phyloP scores from a whole-genome alignment of 2,888 invertebrate genomes.

The Rhagonycha fulva region DNA sequence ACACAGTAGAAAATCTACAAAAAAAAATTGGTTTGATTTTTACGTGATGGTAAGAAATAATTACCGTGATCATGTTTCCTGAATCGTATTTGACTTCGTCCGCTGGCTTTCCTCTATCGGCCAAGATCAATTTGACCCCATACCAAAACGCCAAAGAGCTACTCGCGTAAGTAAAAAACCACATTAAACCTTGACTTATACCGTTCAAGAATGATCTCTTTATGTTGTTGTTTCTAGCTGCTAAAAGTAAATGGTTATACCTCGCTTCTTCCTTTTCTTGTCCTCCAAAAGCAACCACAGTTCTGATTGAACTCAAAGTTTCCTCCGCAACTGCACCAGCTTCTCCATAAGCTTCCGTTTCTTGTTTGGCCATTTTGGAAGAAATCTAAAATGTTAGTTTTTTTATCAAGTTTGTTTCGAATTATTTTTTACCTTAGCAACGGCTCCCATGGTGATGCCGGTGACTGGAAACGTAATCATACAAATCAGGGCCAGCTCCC shows the following conservation, averaged over 20 bases:
- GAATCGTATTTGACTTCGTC: constrained; percentile 62
- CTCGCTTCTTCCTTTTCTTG: constrained; percentile 73
- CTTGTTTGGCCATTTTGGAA: constrained; percentile 67
- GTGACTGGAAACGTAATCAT: constrained; percentile 73
- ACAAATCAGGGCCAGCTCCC: constrained; percentile 80
- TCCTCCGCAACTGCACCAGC: constrained; percentile 80
- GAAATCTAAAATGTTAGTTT: constrained; percentile 57
- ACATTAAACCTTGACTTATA: constrained; percentile 71
- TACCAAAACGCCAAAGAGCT: constrained; percentile 82
- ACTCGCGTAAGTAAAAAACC: constrained; percentile 75
- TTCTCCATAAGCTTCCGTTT: constrained; percentile 72
- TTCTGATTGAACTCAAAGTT: constrained; percentile 72
- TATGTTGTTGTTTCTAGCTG: constrained; percentile 67
- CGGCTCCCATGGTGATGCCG: constrained; percentile 61
- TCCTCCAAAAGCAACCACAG: constrained; percentile 80
- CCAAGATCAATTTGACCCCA: constrained; percentile 72
- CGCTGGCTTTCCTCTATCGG: constrained; percentile 56
- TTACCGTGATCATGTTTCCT: constrained; percentile 72
- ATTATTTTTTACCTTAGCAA: too few species aligned
- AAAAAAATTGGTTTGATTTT: background rate
- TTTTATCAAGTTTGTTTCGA: background rate
- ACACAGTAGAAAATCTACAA: constrained; percentile 79
- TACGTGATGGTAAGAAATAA: constrained; percentile 37
- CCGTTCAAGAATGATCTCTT: constrained; percentile 70
- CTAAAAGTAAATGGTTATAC: constrained; percentile 60